Conservation (phyloP, 2,888 invertebrate species). For the Nymphalis polychloros region DNA sequence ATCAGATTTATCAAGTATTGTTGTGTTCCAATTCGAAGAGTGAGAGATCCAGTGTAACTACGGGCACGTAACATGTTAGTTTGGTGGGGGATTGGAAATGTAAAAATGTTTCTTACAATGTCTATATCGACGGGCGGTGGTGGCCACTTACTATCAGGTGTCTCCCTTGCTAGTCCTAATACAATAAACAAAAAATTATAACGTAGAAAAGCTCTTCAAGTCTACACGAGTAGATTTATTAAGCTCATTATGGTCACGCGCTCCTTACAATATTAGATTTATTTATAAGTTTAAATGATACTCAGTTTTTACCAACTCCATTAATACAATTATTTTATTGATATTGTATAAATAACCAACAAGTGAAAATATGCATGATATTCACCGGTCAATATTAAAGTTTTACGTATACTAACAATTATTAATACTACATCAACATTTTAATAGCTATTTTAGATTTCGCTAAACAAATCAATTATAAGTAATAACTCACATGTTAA, state of each 20-base stretch:
- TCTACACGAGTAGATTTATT: constrained; percentile 11
- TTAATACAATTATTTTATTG: neutral
- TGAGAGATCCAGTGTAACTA: too few relatives aligned
- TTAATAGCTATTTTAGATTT: constrained; percentile 13
- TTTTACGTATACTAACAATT: constrained; percentile 3
- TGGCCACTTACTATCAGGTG: too few relatives aligned
- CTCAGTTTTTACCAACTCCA: neutral
- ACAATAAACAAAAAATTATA: too few relatives aligned
- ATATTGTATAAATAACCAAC: neutral
- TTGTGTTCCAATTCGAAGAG: too few relatives aligned
- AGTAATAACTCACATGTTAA: too few relatives aligned
- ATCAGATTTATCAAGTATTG: too few relatives aligned
- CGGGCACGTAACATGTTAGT: too few relatives aligned
- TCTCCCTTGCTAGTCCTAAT: too few relatives aligned
- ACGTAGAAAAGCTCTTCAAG: neutral
- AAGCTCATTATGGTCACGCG: constrained; percentile 19
- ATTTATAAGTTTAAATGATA: constrained; percentile 7
- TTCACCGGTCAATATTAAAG: neutral
- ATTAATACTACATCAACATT: constrained; percentile 11
- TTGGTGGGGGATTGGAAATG: too few relatives aligned
- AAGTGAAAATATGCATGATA: constrained; percentile 15
- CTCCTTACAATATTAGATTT: constrained; percentile 3
- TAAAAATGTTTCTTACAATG: too few relatives aligned
- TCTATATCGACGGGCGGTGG: too few relatives aligned
- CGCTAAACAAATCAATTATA: constrained; percentile 12